Evolutionary conservation across 1,140 invertebrate genomes (phyloP), one percentile per base, ranked within the genome.

Genomic region (Drosophila arizonae): DNA sequence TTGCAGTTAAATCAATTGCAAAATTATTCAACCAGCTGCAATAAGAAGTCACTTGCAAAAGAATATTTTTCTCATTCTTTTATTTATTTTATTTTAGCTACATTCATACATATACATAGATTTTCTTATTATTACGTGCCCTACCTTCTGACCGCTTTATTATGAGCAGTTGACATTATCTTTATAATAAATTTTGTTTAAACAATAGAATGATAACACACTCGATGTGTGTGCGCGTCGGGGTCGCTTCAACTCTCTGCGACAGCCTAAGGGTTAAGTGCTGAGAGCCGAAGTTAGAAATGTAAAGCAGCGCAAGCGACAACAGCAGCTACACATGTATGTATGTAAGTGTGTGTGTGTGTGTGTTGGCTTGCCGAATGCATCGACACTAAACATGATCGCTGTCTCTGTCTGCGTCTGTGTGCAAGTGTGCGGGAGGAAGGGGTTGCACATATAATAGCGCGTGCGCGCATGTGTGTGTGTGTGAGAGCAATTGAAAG

Each of bases 231-330:
- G 51, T 10, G 43, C n/a, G 33, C 8, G 33, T 9, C 24, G n/a
- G 13, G 21, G 41, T 54, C 21, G 26, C 8, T 13, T 65, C 17
- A 28, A 26, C 50, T n/a, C 1, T 10, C 4, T 21, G 36, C 10
- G 39, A 41, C 43, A 50, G 63, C 71, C 4, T 51, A 61, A 50
- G 69, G 75, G 79, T 77, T 81, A 81, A 77, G 45, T 30, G 15
- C 9, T 46, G 52, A 73, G 61, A 71, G 63, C 33, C 33, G 36
- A 11, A 48, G 41, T 39, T 39, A 45, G 26, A 51, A 50, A 52
- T 30, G 11, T 30, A 26, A 41, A 33, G 33, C 36, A 55, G 26
- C 13, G 39, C 50, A 30, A 46, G 30, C 10, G 17, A 6, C 56
- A 70, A 13, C 26, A 52, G 10, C 39, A 48, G 30, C 24, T 39